Evolutionary conservation across 2,888 invertebrate genomes (phyloP).

Genomic region (Xylocampa areola): DNA sequence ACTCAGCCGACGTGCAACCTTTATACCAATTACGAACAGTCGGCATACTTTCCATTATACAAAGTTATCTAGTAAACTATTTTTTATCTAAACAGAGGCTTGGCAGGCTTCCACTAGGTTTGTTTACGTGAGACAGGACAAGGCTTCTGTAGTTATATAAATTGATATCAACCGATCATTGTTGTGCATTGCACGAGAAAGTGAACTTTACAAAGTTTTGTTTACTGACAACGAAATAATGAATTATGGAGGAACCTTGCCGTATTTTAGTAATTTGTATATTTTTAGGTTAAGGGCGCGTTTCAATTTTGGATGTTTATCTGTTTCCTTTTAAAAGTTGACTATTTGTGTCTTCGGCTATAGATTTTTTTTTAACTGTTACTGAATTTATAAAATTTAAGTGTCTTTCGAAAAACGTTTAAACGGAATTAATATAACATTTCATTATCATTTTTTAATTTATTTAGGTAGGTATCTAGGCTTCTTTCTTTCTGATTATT

Average conservation of each 20-base stretch:
- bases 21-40: too few relatives aligned
- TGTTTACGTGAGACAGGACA: constrained; percentile 34
- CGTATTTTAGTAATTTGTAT: constrained; percentile 32
- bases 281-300: constrained; percentile 35
- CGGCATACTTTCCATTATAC: background rate
- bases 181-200: constrained; percentile 5
- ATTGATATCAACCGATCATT: constrained; percentile 5
- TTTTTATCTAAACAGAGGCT: constrained; percentile 24
- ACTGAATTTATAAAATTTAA: too few relatives aligned
- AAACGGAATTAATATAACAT: too few relatives aligned
- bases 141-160: constrained; percentile 40
- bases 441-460: too few relatives aligned
- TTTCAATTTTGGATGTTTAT: constrained; percentile 13
- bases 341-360: too few relatives aligned
- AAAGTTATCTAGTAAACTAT: too few relatives aligned
- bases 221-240: constrained; percentile 20
- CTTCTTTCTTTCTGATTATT: too few relatives aligned
- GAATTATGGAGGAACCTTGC: constrained; percentile 19
- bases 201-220: constrained; percentile 7
- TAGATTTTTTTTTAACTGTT: too few relatives aligned
- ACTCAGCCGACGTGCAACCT: too few relatives aligned
- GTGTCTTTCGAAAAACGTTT: too few relatives aligned
- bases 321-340: constrained; percentile 7
- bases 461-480: too few relatives aligned
- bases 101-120: constrained; percentile 50